These are phyloP conservation scores for Philonicus albiceps DNA, from an alignment of 2,888 invertebrate species.

Conservation along the genomic window DNA sequence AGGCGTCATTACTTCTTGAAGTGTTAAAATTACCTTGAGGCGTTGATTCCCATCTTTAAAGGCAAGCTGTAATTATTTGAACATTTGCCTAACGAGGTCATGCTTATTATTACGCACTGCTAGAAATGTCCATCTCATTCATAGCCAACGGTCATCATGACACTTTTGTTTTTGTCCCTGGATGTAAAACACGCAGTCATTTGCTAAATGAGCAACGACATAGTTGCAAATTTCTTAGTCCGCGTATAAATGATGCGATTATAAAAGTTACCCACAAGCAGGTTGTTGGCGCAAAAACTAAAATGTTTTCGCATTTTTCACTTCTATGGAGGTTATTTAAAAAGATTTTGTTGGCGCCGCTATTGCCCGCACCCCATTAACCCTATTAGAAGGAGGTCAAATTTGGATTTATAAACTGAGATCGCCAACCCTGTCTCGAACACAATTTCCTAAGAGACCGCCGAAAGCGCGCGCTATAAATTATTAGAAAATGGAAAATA, in stretches of 20 bases:
- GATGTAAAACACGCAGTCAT: neutral
- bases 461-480: neutral
- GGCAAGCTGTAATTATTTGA: neutral
- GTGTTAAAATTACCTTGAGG: neutral
- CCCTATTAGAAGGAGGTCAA: neutral
- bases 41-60: neutral
- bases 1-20: neutral
- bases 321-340: neutral
- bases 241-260: neutral
- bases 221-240: neutral
- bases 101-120: neutral
- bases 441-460: neutral
- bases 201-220: neutral
- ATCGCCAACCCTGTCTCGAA: neutral
- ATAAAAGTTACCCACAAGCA: neutral
- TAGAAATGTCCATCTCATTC: neutral
- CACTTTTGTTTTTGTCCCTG: neutral
- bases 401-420: neutral
- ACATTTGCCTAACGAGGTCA: neutral
- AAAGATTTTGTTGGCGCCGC: neutral
- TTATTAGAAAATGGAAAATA: neutral
- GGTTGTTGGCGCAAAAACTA: neutral
- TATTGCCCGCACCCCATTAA: neutral
- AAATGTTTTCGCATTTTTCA: neutral
- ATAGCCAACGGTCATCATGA: neutral